Base-by-base conservation (phyloP, 2,888 invertebrate genomes). In the Sarcophaga subvicina region DNA sequence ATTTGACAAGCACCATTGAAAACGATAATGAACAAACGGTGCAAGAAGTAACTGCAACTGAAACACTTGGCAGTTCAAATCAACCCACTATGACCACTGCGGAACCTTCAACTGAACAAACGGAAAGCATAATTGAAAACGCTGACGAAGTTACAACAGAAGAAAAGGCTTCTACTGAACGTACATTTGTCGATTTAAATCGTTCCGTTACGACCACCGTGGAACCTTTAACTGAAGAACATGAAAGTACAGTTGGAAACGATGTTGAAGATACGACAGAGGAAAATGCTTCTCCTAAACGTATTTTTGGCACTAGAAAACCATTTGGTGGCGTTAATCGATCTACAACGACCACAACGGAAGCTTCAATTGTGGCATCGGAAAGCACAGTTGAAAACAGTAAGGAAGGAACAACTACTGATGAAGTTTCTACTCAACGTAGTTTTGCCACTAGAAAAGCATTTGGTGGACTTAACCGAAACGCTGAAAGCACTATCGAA, bases 401-500 rank as follows among this genome's bases (percentile, higher is more conserved):
- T 12, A 64, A 64, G 3, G 20, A n/a, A 10, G 12, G 73, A 20
- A 71, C 67, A 10, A 22, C 22, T 3, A 80, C 70, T 63, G 27
- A 54, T 11, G 59, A 45, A 20, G 25, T 17, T 3, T 77, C 72
- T 27, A 37, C 37, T 5, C 37, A 37, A 37, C 37, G 37, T 6
- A 37, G 37, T n/a, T 71, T 77, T 4, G n/a, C 64, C 3, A 54
- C 70, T 17, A 62, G 70, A 11, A 37, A 27, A 62, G 17, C 81
- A 12, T 81, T 67, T 59, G 12, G 11, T 8, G 22, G 79, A 59
- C 49, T 75, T 20, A 83, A 72, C 17, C 80, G 84, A 17, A 22
- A 71, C 11, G 64, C 45, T 45, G 62, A 27, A 17, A 62, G 70
- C 11, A 70, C 79, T 0, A 79, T 71, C 47, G 80, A 78, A 59